Evolutionary conservation across 2,797 vertebrate species (phyloP).

Genomic region (Hydrophis major): DNA sequence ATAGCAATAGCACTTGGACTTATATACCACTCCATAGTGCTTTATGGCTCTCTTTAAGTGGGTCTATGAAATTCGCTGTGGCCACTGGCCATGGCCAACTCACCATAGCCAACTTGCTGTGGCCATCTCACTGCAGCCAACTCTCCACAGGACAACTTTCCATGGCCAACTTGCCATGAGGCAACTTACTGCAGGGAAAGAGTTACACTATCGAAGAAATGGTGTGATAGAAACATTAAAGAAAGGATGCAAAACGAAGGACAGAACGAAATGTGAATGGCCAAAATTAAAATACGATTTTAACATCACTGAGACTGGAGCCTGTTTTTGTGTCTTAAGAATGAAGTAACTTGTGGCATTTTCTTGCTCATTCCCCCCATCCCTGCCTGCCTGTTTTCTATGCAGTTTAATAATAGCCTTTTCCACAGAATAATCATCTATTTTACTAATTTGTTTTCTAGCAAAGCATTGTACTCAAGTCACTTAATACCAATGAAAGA

Average conservation of each 20-base stretch:
- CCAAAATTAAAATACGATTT: too few relatives aligned
- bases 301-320: conserved; percentile 31
- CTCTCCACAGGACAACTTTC: too few relatives aligned
- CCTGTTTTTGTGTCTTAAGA: conserved; percentile 38
- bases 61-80: too few relatives aligned
- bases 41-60: background rate
- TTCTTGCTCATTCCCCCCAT: background rate
- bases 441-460: conserved; percentile 31
- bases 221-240: too few relatives aligned
- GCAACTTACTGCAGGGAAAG: too few relatives aligned
- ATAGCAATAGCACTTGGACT: background rate
- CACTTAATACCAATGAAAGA: background rate
- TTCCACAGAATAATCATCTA: background rate
- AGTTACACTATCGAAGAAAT: too few relatives aligned
- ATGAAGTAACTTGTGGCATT: conserved; percentile 24
- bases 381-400: conserved; percentile 1
- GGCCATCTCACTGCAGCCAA: too few relatives aligned
- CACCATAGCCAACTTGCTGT: too few relatives aligned
- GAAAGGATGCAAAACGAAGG: too few relatives aligned
- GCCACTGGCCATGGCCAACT: too few relatives aligned
- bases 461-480: background rate
- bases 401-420: conserved; percentile 2
- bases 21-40: background rate
- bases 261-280: too few relatives aligned
- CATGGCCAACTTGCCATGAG: too few relatives aligned